phyloP scores from a whole-genome alignment of 2,113 vertebrate genomes.

The Albula goreensis region DNA sequence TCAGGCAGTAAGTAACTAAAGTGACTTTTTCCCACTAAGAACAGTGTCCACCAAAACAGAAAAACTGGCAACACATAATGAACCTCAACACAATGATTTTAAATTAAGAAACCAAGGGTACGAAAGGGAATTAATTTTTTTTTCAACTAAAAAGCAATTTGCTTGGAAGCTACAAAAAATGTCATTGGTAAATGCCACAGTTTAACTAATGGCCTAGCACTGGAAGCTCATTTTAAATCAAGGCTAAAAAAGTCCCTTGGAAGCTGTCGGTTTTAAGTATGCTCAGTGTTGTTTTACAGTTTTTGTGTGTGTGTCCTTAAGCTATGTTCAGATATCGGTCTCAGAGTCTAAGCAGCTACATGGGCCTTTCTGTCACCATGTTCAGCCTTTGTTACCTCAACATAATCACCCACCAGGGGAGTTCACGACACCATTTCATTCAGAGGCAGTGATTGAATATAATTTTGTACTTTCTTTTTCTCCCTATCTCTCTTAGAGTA shows the following conservation, averaged over 20 bases:
- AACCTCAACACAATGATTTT: not conserved
- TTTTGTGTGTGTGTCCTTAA: not conserved
- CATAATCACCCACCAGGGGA: not conserved
- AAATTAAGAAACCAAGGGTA: not conserved
- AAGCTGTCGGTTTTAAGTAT: not conserved
- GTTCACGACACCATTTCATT: not conserved
- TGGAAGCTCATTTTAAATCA: conserved; percentile 13
- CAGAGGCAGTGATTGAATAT: not conserved
- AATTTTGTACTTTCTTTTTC: not conserved
- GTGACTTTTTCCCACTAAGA: too few species aligned
- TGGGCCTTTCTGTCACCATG: not conserved
- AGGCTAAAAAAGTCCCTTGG: not conserved
- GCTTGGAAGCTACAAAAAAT: conserved; percentile 14
- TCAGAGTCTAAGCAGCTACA: not conserved
- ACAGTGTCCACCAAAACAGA: not conserved
- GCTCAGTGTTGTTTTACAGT: not conserved
- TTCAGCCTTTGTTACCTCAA: not conserved
- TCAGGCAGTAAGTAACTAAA: too few species aligned
- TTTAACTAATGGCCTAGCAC: conserved; percentile 3
- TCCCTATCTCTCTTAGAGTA: not conserved
- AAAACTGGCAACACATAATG: not conserved
- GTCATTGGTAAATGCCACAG: conserved; percentile 30
- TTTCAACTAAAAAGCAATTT: conserved; percentile 3
- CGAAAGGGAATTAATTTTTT: not conserved
- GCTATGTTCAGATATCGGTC: not conserved